Conservation (phyloP, 2,113 vertebrate genomes). For the Gyps fulvus region DNA sequence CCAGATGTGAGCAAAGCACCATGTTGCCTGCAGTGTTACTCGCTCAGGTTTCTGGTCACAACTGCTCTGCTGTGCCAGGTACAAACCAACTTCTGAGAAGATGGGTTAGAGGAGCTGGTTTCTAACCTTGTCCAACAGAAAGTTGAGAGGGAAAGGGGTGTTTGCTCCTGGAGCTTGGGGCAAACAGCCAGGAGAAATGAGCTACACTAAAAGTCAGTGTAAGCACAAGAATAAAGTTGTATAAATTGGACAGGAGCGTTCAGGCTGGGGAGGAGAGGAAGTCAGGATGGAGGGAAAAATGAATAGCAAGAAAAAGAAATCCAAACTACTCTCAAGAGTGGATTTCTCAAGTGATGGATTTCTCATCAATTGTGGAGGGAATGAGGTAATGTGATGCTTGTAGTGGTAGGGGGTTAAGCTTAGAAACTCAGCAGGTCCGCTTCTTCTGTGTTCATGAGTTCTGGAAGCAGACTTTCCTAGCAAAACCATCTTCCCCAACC, state of each 20-base stretch:
- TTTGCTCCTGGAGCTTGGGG: neutral
- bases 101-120: neutral
- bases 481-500: neutral
- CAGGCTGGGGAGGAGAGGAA: neutral
- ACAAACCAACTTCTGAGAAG: neutral
- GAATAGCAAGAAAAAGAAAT: neutral
- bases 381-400: neutral
- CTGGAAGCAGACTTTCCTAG: neutral
- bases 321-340: neutral
- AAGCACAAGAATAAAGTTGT: neutral
- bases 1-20: neutral
- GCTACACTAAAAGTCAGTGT: neutral
- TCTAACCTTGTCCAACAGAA: neutral
- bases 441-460: neutral
- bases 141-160: neutral
- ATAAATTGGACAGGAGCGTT: neutral
- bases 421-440: neutral
- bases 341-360: neutral
- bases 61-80: neutral
- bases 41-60: neutral
- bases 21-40: neutral
- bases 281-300: neutral
- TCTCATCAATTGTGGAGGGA: neutral
- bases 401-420: neutral
- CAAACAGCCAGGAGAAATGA: neutral